Conservation (phyloP, 1,140 invertebrate genomes). For the Camponotus pennsylvanicus region DNA sequence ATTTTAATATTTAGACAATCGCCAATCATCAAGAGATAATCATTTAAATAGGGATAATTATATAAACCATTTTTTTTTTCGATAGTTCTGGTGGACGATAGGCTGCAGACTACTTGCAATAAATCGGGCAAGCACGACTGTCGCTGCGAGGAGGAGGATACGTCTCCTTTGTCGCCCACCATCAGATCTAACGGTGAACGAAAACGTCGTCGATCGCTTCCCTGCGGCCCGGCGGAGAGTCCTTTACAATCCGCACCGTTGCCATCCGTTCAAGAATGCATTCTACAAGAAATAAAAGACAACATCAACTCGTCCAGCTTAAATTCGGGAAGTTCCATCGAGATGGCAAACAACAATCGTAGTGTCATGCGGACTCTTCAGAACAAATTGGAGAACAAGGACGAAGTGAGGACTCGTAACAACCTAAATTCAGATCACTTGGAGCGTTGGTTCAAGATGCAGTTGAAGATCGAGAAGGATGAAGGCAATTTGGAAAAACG, state of each 20-base stretch:
- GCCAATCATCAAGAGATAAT: not conserved
- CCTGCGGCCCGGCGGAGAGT: conserved; percentile 75
- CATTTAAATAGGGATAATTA: not conserved
- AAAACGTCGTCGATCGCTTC: conserved; percentile 84
- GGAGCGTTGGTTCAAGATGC: conserved; percentile 79
- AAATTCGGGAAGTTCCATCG: conserved; percentile 25
- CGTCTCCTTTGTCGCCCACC: conserved; percentile 78
- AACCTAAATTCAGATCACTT: conserved; percentile 75
- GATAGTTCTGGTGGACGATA: conserved; percentile 88
- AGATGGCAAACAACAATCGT: conserved; percentile 55
- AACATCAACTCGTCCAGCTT: conserved; percentile 53
- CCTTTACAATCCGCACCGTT: conserved; percentile 71
- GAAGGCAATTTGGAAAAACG: conserved; percentile 81
- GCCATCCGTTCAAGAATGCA: conserved; percentile 68
- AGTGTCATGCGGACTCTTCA: conserved; percentile 30
- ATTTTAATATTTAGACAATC: not conserved
- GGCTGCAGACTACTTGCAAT: conserved; percentile 90
- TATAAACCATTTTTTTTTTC: not conserved
- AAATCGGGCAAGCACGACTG: conserved; percentile 91
- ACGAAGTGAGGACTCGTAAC: conserved; percentile 56
- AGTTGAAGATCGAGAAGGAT: conserved; percentile 80
- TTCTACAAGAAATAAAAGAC: conserved; percentile 27
- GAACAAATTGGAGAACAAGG: conserved; percentile 52
- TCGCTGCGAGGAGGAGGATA: conserved; percentile 88
- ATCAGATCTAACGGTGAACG: conserved; percentile 80